These are phyloP conservation scores for Operophtera brumata DNA, from an alignment of 2,888 invertebrate species.

Conservation along the genomic window DNA sequence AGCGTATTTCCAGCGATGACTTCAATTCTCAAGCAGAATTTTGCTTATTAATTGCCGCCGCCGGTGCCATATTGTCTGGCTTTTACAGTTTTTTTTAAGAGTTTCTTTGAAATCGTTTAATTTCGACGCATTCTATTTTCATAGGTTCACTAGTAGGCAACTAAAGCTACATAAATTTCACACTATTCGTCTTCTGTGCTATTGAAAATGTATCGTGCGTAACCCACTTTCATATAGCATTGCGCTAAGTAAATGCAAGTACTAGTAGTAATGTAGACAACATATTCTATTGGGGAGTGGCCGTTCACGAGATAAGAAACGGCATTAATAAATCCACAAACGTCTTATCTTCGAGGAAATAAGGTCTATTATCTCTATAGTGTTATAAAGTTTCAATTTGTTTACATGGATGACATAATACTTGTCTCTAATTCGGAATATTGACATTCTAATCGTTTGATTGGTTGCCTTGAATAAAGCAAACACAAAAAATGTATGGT, in stretches of 20 bases:
- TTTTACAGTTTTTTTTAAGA: constrained; percentile 24
- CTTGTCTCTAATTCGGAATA: constrained; percentile 13
- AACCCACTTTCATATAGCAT: constrained; percentile 16
- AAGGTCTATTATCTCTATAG: constrained; percentile 10
- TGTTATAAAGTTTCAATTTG: constrained; percentile 9
- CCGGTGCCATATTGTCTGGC: constrained; percentile 18
- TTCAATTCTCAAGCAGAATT: constrained; percentile 1
- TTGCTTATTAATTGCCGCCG: constrained; percentile 12
- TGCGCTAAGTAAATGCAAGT: constrained; percentile 21
- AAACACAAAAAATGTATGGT: constrained; percentile 21
- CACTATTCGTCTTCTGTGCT: constrained; percentile 8
- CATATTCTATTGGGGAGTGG: constrained; percentile 28
- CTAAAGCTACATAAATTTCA: constrained; percentile 25
- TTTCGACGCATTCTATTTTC: constrained; percentile 27
- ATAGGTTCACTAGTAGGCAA: constrained; percentile 12
- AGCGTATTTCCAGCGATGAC: constrained; percentile 7
- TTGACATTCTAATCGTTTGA: constrained; percentile 32
- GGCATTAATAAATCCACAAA: constrained; percentile 10
- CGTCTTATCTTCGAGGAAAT: constrained; percentile 8
- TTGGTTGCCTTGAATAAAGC: constrained; percentile 29
- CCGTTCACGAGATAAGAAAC: constrained; percentile 30
- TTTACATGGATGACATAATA: constrained; percentile 35
- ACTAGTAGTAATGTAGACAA: constrained; percentile 3
- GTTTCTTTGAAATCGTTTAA: constrained; percentile 28
- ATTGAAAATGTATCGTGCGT: constrained; percentile 6